Conservation (phyloP, 2,797 vertebrate species). For the Poecile montanus region DNA sequence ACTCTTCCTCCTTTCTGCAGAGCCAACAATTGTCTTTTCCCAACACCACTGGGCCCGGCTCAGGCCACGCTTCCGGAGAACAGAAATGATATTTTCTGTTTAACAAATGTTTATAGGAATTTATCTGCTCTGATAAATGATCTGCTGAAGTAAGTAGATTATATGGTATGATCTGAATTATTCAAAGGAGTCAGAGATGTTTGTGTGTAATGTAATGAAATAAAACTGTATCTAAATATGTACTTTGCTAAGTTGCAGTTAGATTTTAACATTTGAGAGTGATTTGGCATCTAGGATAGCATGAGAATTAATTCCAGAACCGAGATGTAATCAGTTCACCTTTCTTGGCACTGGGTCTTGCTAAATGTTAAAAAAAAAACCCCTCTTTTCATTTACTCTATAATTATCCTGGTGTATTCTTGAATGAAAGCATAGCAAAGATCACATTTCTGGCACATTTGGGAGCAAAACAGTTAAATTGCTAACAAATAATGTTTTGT, state of each 20-base stretch:
- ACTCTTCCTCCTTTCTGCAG: not conserved
- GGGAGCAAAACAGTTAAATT: constrained; percentile 78
- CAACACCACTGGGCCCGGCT: not conserved
- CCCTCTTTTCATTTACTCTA: constrained; percentile 17
- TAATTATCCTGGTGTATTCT: constrained; percentile 43
- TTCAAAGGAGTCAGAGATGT: not conserved
- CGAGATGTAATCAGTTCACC: constrained; percentile 36
- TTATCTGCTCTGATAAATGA: not conserved
- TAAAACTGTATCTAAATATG: not conserved
- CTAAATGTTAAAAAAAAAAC: not conserved
- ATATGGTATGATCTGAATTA: not conserved
- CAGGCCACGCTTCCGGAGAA: not conserved
- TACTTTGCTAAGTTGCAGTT: constrained; percentile 6
- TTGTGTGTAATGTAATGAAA: not conserved
- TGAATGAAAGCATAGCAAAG: constrained; percentile 50
- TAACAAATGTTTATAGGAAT: too few species aligned
- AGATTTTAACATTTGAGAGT: constrained; percentile 20
- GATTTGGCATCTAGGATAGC: not conserved
- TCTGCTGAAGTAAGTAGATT: not conserved
- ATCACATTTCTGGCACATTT: constrained; percentile 67
- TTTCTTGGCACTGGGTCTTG: constrained; percentile 36
- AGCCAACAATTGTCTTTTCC: not conserved
- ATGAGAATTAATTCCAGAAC: constrained; percentile 34
- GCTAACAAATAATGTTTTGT: constrained; percentile 74
- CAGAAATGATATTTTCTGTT: not conserved